Conservation (phyloP, 2,888 invertebrate genomes). For the Lingula anatina region DNA sequence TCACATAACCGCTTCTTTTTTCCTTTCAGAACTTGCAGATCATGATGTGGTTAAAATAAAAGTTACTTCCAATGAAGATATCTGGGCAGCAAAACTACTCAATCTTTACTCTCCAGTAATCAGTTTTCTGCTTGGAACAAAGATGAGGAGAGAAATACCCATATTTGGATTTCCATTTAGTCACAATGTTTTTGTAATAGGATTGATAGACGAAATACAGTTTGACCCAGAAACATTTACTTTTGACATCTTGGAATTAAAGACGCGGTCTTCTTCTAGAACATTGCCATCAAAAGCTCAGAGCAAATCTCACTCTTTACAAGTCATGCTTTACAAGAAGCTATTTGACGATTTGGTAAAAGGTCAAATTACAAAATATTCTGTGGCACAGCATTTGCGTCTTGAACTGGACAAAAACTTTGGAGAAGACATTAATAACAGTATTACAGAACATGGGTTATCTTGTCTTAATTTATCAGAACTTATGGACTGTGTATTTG, state of each 20-base stretch:
- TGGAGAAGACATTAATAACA: slow-evolving; percentile 18
- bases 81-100: slow-evolving; percentile 36
- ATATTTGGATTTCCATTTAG: slow-evolving; percentile 43
- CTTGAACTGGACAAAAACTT: slow-evolving; percentile 23
- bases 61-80: slow-evolving; percentile 37
- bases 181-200: slow-evolving; percentile 33
- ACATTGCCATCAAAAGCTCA: slow-evolving; percentile 30
- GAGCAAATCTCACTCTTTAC: slow-evolving; percentile 28
- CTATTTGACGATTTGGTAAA: slow-evolving; percentile 42
- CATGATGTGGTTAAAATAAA: slow-evolving; percentile 31
- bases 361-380: slow-evolving; percentile 23
- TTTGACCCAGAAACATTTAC: slow-evolving; percentile 36
- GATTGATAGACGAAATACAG: slow-evolving; percentile 41
- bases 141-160: slow-evolving; percentile 35
- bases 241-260: slow-evolving; percentile 35
- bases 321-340: slow-evolving; percentile 40
- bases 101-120: slow-evolving; percentile 29
- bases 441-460: no score
- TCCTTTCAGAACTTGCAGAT: slow-evolving; percentile 34
- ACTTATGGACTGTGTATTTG: slow-evolving; percentile 20
- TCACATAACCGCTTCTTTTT: slow-evolving; percentile 4
- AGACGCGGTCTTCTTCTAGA: slow-evolving; percentile 21
- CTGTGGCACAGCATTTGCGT: slow-evolving; percentile 23
- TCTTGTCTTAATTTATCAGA: slow-evolving; percentile 15
- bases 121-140: slow-evolving; percentile 22